Conservation (phyloP, 2,888 invertebrate genomes). For the Pyrrhosoma nymphula region DNA sequence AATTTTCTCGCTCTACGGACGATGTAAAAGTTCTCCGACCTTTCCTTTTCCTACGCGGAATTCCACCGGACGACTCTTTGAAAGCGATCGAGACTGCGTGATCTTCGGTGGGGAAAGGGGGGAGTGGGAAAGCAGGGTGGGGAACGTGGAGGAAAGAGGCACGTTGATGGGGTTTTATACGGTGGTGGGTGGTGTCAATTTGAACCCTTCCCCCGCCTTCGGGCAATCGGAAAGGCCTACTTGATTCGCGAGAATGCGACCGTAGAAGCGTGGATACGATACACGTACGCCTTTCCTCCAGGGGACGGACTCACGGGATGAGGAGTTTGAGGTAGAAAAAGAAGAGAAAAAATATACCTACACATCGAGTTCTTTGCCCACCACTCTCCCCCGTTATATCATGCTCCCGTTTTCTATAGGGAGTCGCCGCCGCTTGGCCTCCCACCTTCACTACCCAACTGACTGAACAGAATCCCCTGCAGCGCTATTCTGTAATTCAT, state of each 20-base stretch:
- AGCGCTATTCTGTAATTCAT: too few relatives aligned
- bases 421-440: not conserved
- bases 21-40: not conserved
- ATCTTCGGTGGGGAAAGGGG: not conserved
- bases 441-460: not conserved
- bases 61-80: not conserved
- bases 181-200: not conserved
- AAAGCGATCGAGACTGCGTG: not conserved
- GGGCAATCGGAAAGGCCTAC: slow-evolving; percentile 53
- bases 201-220: slow-evolving; percentile 18
- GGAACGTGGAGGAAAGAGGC: not conserved
- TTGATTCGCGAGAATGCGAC: not conserved
- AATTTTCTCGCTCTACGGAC: not conserved
- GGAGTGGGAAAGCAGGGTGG: not conserved
- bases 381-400: not conserved
- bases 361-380: not conserved
- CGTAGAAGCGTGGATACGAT: not conserved
- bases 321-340: not conserved
- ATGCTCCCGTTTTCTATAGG: not conserved
- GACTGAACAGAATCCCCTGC: too few relatives aligned
- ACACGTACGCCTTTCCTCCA: not conserved
- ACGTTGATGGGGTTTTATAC: not conserved
- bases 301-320: not conserved
- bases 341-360: too few relatives aligned
- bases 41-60: slow-evolving; percentile 59